These are phyloP conservation scores for Catotricha subobsoleta DNA, from an alignment of 2,888 invertebrate species.

Conservation along the genomic window DNA sequence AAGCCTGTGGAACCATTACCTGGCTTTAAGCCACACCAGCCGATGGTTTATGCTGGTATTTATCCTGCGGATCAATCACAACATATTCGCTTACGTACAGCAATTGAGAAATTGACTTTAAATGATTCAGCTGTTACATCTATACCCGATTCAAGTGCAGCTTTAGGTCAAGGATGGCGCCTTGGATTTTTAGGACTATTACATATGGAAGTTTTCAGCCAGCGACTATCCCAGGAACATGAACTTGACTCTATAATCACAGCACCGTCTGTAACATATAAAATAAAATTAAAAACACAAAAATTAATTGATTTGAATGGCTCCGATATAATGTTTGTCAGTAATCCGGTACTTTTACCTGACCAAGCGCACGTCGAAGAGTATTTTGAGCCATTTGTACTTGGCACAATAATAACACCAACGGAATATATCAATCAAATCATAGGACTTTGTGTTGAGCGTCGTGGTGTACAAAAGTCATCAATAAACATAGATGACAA, in stretches of 20 bases:
- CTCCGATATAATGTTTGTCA: slow-evolving; percentile 41
- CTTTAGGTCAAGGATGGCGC: slow-evolving; percentile 77
- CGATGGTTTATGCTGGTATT: slow-evolving; percentile 69
- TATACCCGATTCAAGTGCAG: slow-evolving; percentile 62
- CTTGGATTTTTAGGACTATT: slow-evolving; percentile 71
- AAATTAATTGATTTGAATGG: slow-evolving; percentile 50
- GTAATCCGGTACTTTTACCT: slow-evolving; percentile 61
- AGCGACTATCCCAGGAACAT: slow-evolving; percentile 69
- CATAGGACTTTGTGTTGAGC: slow-evolving; percentile 53
- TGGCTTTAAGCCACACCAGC: slow-evolving; percentile 48
- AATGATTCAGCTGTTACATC: slow-evolving; percentile 89
- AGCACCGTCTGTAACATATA: slow-evolving; percentile 73
- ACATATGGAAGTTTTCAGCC: slow-evolving; percentile 77
- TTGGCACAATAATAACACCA: slow-evolving; percentile 80
- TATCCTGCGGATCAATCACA: slow-evolving; percentile 86
- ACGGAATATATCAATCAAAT: slow-evolving; percentile 51
- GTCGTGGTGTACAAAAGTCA: slow-evolving; percentile 46
- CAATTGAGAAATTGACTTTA: slow-evolving; percentile 79
- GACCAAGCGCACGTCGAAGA: slow-evolving; percentile 46
- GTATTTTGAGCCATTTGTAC: slow-evolving; percentile 71
- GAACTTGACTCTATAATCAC: slow-evolving; percentile 66
- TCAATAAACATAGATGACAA: slow-evolving; percentile 64
- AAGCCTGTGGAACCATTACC: slow-evolving; percentile 38
- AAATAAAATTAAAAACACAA: slow-evolving; percentile 49
- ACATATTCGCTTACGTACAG: slow-evolving; percentile 49